Conservation (phyloP, 2,797 vertebrate species). For the Lateolabrax maculatus region DNA sequence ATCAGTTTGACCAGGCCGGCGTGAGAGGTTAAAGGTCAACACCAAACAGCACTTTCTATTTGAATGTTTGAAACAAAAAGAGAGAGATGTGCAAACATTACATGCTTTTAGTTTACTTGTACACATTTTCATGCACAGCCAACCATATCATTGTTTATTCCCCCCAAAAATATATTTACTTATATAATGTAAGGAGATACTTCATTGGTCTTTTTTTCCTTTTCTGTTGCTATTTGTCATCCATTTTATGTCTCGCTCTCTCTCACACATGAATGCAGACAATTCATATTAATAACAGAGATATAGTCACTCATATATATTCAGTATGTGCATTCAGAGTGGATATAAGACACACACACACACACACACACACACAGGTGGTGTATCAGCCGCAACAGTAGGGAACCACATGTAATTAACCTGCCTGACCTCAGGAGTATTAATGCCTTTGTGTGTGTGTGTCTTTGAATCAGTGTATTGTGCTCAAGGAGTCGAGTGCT, state of each 20-base stretch:
- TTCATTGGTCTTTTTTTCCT: neutral
- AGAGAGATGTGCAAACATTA: too few relatives aligned
- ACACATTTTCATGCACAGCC: neutral
- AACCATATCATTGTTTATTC: too few relatives aligned
- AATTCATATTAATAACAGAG: neutral
- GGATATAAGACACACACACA: neutral
- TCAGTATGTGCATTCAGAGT: neutral
- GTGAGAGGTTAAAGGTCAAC: conserved; percentile 30
- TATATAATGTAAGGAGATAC: neutral
- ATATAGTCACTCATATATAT: neutral
- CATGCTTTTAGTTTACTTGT: neutral
- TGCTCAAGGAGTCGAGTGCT: conserved; percentile 45
- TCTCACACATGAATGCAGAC: neutral
- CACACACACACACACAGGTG: conserved; percentile 11
- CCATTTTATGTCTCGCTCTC: neutral
- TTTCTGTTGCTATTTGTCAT: neutral
- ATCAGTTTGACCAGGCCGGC: neutral
- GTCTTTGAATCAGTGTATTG: conserved; percentile 28
- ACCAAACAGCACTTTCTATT: neutral
- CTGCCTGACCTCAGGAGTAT: conserved; percentile 87
- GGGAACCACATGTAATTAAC: conserved; percentile 94
- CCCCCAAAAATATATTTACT: neutral
- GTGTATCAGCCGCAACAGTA: conserved; percentile 88
- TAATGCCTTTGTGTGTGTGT: conserved; percentile 86
- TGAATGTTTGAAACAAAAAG: neutral